phyloP scores from a whole-genome alignment of 2,888 invertebrate species.

The Platycheirus rosarum region DNA sequence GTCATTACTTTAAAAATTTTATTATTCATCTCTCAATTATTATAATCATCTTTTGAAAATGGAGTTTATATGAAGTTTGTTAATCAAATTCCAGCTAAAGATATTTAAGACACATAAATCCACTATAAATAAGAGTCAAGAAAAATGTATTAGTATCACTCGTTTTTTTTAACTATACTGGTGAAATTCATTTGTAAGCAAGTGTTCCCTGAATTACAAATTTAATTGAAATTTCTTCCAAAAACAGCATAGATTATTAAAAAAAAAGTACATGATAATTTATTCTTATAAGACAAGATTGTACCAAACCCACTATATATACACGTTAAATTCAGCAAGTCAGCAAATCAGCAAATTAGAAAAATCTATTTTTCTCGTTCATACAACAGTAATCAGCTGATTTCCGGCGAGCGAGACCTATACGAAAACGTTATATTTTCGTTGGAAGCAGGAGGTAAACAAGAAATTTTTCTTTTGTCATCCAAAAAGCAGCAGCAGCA shows the following conservation, averaged over 20 bases:
- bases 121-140: too few species aligned
- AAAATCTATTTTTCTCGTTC: constrained; percentile 57
- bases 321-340: constrained; percentile 55
- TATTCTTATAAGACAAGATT: constrained; percentile 24
- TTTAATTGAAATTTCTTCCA: too few species aligned
- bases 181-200: too few species aligned
- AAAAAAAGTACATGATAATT: constrained; percentile 21
- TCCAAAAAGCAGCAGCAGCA: constrained; percentile 43
- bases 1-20: too few species aligned
- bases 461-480: constrained; percentile 74
- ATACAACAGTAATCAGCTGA: constrained; percentile 72
- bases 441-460: constrained; percentile 74
- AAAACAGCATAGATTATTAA: background rate
- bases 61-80: too few species aligned
- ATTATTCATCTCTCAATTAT: too few species aligned
- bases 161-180: too few species aligned
- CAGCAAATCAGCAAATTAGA: constrained; percentile 59
- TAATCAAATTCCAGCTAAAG: too few species aligned
- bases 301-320: constrained; percentile 44
- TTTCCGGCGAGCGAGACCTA: constrained; percentile 72
- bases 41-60: too few species aligned
- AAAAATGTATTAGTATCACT: too few species aligned
- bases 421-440: constrained; percentile 57
- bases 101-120: too few species aligned
- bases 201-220: too few species aligned